Conservation (phyloP, 2,888 invertebrate species). For the Dryocosmus kuriphilus region DNA sequence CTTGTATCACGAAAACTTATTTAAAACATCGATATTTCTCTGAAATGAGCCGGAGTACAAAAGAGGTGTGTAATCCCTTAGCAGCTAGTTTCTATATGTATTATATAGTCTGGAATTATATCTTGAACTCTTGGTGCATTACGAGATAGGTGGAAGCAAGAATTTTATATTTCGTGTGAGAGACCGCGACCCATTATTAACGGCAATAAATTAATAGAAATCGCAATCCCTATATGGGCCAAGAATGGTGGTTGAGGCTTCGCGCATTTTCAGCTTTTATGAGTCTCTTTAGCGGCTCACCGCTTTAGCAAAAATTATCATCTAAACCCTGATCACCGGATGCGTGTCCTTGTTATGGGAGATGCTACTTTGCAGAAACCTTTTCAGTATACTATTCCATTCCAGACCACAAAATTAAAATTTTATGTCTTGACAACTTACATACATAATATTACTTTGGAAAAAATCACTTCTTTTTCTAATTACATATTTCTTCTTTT, state of each 20-base stretch:
- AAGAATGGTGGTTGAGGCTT: constrained; percentile 20
- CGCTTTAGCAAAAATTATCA: constrained; percentile 4
- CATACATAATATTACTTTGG: neutral
- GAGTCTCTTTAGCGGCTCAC: constrained; percentile 22
- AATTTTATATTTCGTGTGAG: constrained; percentile 38
- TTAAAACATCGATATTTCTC: neutral
- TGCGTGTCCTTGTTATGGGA: constrained; percentile 9
- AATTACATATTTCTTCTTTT: constrained; percentile 1
- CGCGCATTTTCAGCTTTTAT: constrained; percentile 40
- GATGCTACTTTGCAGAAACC: neutral
- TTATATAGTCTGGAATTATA: neutral
- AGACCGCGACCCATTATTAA: constrained; percentile 50
- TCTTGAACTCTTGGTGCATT: neutral
- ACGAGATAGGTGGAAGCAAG: constrained; percentile 12
- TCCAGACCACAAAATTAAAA: neutral
- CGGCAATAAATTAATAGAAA: constrained; percentile 50
- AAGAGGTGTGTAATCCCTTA: neutral
- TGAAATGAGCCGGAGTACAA: neutral
- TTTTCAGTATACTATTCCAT: neutral
- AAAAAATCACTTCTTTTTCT: neutral
- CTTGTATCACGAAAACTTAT: neutral
- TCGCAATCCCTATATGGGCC: constrained; percentile 1
- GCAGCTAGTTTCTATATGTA: neutral
- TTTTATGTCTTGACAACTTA: constrained; percentile 2
- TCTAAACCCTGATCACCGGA: constrained; percentile 18